Evolutionary conservation across 2,888 invertebrate species (phyloP).

Genomic region (Euzetes globulus): DNA sequence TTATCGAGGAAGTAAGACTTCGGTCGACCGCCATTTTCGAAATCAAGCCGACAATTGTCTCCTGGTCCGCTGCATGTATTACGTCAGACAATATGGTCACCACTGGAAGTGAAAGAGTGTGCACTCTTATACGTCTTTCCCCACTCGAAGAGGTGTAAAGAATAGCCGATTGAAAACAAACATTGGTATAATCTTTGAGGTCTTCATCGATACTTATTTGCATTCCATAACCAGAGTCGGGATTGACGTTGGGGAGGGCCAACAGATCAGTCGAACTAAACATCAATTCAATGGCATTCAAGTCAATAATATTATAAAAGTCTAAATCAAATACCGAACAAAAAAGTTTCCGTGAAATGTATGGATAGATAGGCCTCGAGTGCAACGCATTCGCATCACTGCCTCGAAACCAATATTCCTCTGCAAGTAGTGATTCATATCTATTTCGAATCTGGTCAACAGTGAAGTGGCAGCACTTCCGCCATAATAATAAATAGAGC

Average conservation of each 20-base stretch:
- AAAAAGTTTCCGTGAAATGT: constrained; percentile 99
- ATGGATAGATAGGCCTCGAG: constrained; percentile 82
- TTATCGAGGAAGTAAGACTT: constrained; percentile 70
- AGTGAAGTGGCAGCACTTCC: constrained; percentile 21
- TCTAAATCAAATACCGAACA: constrained; percentile 60
- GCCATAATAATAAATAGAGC: constrained; percentile 38
- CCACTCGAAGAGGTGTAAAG: constrained; percentile 80
- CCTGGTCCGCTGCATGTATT: constrained; percentile 79
- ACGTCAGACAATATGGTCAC: constrained; percentile 75
- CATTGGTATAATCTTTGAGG: constrained; percentile 71
- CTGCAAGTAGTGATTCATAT: constrained; percentile 78
- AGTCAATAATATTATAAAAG: background rate
- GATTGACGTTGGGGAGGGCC: constrained; percentile 92
- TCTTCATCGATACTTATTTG: constrained; percentile 92
- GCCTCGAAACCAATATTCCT: constrained; percentile 98
- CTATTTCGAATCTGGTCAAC: constrained; percentile 56
- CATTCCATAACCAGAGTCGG: constrained; percentile 96
- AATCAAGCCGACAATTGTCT: constrained; percentile 81
- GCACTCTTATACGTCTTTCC: constrained; percentile 92
- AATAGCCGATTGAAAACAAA: constrained; percentile 95
- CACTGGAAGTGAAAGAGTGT: constrained; percentile 90
- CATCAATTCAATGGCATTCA: background rate
- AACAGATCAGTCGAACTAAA: constrained; percentile 76
- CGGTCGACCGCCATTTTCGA: constrained; percentile 97
- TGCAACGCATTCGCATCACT: constrained; percentile 92